Conservation (phyloP, 2,888 invertebrate genomes). For the Lagria hirta region DNA sequence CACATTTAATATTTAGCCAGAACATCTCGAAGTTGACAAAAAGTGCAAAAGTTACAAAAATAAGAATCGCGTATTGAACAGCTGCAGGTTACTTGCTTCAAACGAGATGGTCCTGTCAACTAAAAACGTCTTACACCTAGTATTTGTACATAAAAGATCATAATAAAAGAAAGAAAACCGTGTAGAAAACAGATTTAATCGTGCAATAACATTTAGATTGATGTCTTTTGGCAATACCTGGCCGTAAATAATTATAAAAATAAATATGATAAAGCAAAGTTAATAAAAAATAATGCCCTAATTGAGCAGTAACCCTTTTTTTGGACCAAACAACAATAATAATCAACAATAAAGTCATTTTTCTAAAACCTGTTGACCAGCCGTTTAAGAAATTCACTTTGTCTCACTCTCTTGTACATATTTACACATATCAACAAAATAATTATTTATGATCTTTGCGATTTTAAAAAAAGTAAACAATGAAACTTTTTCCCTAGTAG, state of each 20-base stretch:
- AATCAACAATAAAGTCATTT: slow-evolving; percentile 16
- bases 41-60: slow-evolving; percentile 3
- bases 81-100: slow-evolving; percentile 4
- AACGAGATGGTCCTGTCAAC: slow-evolving; percentile 5
- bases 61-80: slow-evolving; percentile 1
- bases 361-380: slow-evolving; percentile 15
- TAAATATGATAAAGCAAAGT: slow-evolving; percentile 17
- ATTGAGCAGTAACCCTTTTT: slow-evolving; percentile 6
- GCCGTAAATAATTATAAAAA: slow-evolving; percentile 13
- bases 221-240: slow-evolving; percentile 15
- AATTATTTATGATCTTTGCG: slow-evolving; percentile 11
- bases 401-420: slow-evolving; percentile 2
- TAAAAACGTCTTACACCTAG: slow-evolving; percentile 7
- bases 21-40: slow-evolving; percentile 6
- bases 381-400: too few species aligned
- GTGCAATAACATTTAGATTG: too few species aligned
- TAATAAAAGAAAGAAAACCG: slow-evolving; percentile 10
- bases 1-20: slow-evolving; percentile 4
- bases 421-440: slow-evolving; percentile 17
- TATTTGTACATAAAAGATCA: slow-evolving; percentile 11
- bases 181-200: too few species aligned
- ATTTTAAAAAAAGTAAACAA: slow-evolving; percentile 19
- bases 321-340: slow-evolving; percentile 14
- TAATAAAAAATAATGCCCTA: slow-evolving; percentile 7
- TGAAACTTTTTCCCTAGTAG: slow-evolving; percentile 4